phyloP scores from a whole-genome alignment of 2,797 vertebrate genomes.

The Anabacerthia variegaticeps region DNA sequence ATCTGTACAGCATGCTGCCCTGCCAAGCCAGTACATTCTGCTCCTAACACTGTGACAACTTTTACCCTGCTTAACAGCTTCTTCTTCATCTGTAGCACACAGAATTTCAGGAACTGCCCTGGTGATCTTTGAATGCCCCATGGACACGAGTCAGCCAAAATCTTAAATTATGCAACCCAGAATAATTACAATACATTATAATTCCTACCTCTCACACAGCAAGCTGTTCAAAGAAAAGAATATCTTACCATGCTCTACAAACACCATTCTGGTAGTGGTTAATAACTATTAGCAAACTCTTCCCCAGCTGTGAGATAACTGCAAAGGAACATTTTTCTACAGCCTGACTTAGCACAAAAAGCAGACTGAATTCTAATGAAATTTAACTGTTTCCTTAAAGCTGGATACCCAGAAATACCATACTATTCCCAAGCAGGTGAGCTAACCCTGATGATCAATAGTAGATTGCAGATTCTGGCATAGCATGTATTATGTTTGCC shows the following conservation, averaged over 20 bases:
- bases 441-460: not conserved
- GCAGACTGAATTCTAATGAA: slow-evolving; percentile 7
- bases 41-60: slow-evolving; percentile 19
- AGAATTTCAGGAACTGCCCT: not conserved
- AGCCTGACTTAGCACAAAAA: not conserved
- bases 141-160: not conserved
- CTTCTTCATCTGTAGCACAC: not conserved
- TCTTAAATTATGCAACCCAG: slow-evolving; percentile 10
- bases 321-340: not conserved
- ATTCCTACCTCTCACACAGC: not conserved
- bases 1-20: not conserved
- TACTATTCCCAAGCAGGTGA: not conserved
- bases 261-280: slow-evolving; percentile 1
- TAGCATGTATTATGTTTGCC: not conserved
- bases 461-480: not conserved
- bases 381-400: not conserved
- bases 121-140: not conserved
- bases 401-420: not conserved
- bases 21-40: not conserved
- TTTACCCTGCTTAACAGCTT: not conserved
- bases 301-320: slow-evolving; percentile 25
- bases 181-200: slow-evolving; percentile 13
- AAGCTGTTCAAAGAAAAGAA: slow-evolving; percentile 32
- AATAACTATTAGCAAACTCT: slow-evolving; percentile 53
- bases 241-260: slow-evolving; percentile 11